A percentile compares a stretch with the other conserved stretches of the same genome.
Evolutionary conservation across 2,888 invertebrate genomes (phyloP).

Genomic region (Sympetrum striolatum): DNA sequence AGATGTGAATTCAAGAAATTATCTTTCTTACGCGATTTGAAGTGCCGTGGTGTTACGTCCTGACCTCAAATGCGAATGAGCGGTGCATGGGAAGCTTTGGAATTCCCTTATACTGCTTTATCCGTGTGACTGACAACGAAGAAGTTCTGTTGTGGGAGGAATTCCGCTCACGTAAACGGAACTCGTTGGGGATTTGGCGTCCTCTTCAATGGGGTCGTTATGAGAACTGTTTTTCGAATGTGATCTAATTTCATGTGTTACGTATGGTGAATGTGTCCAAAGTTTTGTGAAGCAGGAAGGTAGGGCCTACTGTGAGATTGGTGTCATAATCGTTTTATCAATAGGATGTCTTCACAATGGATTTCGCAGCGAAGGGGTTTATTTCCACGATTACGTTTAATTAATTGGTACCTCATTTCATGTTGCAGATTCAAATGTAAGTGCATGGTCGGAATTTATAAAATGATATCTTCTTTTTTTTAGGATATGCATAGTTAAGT

Average conservation of each 20-base stretch:
- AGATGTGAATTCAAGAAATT: too few species aligned
- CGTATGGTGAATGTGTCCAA: background rate
- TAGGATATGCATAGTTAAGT: too few species aligned
- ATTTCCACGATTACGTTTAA: too few species aligned
- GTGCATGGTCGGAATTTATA: too few species aligned
- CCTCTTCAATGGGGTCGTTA: background rate
- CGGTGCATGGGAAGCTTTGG: background rate
- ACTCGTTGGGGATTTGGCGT: background rate
- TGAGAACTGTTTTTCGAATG: background rate
- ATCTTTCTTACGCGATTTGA: background rate
- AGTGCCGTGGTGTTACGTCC: background rate
- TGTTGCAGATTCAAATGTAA: too few species aligned
- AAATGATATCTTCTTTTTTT: too few species aligned
- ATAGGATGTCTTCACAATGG: too few species aligned
- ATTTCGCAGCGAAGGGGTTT: too few species aligned
- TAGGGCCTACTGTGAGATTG: background rate
- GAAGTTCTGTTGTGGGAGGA: background rate
- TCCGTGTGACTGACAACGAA: background rate
- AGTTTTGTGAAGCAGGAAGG: background rate
- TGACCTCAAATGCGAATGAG: background rate
- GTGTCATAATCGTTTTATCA: too few species aligned
- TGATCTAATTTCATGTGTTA: background rate
- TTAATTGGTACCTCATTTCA: too few species aligned
- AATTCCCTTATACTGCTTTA: background rate
- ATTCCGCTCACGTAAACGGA: background rate